These are phyloP conservation scores for Entelurus aequoreus DNA, from an alignment of 2,113 vertebrate species.

Conservation along the genomic window DNA sequence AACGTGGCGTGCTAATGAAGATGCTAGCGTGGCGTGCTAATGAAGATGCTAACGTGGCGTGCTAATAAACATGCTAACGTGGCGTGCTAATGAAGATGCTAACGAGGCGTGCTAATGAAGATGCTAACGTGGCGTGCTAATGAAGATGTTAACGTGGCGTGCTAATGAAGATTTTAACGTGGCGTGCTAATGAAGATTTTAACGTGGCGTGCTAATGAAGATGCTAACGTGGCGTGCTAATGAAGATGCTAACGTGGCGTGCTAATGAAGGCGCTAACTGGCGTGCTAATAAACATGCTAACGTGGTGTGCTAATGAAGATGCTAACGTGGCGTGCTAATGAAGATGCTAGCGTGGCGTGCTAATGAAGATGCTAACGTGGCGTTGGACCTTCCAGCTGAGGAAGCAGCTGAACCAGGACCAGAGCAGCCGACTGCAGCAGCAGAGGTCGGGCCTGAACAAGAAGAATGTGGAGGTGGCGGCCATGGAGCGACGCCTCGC, in stretches of 20 bases:
- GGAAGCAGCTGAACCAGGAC: slow-evolving; percentile 90
- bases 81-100: too few species aligned
- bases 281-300: too few species aligned
- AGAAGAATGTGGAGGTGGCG: slow-evolving; percentile 84
- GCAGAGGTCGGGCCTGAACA: slow-evolving; percentile 86
- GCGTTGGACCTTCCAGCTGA: slow-evolving; percentile 64
- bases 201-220: too few species aligned
- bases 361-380: background rate
- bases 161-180: too few species aligned
- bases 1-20: background rate
- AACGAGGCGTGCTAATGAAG: background rate
- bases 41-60: too few species aligned
- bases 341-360: background rate
- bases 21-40: too few species aligned
- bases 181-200: too few species aligned
- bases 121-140: too few species aligned
- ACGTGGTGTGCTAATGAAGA: too few species aligned
- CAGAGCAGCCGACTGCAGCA: slow-evolving; percentile 87
- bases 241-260: background rate
- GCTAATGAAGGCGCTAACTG: background rate
- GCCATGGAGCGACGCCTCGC: slow-evolving; percentile 86
- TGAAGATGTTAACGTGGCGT: background rate
- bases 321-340: background rate
- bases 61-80: too few species aligned
- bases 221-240: too few species aligned